phyloP scores from a whole-genome alignment of 2,888 invertebrate species.

The Drosophila yooni region DNA sequence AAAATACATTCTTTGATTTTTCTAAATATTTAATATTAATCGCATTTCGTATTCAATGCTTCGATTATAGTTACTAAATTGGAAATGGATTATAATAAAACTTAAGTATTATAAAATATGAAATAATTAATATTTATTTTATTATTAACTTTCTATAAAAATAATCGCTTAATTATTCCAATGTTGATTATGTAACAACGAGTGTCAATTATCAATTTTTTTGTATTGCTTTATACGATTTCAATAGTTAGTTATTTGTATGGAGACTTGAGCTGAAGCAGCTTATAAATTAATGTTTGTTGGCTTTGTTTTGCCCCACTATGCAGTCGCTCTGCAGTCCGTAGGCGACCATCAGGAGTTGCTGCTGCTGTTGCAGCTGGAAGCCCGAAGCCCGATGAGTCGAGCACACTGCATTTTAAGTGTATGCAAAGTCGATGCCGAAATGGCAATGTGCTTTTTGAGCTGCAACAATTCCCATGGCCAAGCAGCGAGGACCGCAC shows the following conservation, averaged over 20 bases:
- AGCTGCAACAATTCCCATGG: conserved; percentile 63
- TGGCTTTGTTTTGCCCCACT: conserved; percentile 10
- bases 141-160: not conserved
- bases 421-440: conserved; percentile 68
- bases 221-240: fast-evolving
- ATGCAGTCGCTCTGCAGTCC: conserved; percentile 7
- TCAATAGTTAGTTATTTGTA: not conserved
- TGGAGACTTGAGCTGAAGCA: not conserved
- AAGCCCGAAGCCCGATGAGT: conserved; percentile 17
- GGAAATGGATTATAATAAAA: not conserved
- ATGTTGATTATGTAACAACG: too few species aligned
- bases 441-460: conserved; percentile 61
- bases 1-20: not conserved
- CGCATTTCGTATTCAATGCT: too few species aligned
- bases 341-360: conserved; percentile 14
- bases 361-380: conserved; percentile 16
- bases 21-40: not conserved
- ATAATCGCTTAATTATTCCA: not conserved
- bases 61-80: too few species aligned
- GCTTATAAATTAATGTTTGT: not conserved
- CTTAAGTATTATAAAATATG: not conserved
- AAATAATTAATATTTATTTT: not conserved
- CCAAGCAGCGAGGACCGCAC: conserved; percentile 49
- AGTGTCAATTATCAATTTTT: not conserved
- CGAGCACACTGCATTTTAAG: conserved; percentile 63